Base-by-base conservation (phyloP, 2,113 vertebrate species). In the Cromileptes altivelis region DNA sequence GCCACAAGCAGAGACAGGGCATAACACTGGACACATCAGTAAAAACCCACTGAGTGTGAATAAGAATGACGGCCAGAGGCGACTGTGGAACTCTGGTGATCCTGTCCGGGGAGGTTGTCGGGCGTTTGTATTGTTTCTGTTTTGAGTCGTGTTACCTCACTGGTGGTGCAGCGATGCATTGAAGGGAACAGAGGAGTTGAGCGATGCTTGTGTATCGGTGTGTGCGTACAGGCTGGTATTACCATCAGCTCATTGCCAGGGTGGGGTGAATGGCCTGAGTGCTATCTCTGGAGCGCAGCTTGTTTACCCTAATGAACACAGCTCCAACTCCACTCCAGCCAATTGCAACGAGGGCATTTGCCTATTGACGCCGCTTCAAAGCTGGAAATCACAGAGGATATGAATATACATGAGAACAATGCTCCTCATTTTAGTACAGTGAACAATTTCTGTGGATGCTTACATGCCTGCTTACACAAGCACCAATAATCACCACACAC, bases 251-350 rank as follows among this genome's bases (percentile, higher is more conserved):
- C 76, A 74, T 78, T 89, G 88, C 85, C 84, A 90, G 78, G 67
- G 47, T 71, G 72, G 78, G 85, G 87, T 85, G 86, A 91, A 86
- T 85, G 87, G 85, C 80, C 76, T 81, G 81, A 30, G 74, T 85
- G 89, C 90, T 93, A 92, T 93, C 94, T 88, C 82, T 81, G 82
- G 70, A 85, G 78, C 88, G 27, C 92, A 94, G 92, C 90, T 84
- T 94, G 92, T 95, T 94, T 93, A 90, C 78, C 72, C 80, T 82
- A 88, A 90, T 89, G 88, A 92, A 91, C 85, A 86, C 72, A 78
- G 89, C 84, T 91, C 81, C 74, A 86, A 84, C 78, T 82, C 78
- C 75, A 84, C 84, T 82, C 79, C 84, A 85, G 81, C 76, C 81
- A 85, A 84, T 61, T 72, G 75, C 78, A 70, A 75, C 60, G 82